A percentile compares a stretch with the other conserved stretches of the same genome.
Conservation (phyloP, 2,797 vertebrate genomes). For the Valencia hispanica region DNA sequence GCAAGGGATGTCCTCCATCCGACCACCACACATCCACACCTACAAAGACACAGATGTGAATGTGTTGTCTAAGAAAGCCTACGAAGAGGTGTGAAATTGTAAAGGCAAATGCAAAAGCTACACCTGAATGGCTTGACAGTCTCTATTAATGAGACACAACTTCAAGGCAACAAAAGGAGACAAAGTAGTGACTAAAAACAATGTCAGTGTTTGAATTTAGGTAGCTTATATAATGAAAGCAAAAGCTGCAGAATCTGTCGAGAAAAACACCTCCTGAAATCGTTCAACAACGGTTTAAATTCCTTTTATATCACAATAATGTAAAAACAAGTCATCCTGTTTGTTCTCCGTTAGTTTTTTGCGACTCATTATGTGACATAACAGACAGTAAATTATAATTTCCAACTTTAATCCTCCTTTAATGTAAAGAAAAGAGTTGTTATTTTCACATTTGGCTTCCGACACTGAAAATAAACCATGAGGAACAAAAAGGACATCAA, state of each 20-base stretch:
- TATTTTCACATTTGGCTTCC: slow-evolving; percentile 26
- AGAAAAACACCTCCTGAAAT: slow-evolving; percentile 8
- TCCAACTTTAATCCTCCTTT: slow-evolving; percentile 41
- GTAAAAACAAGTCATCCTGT: neutral
- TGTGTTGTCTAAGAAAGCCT: neutral
- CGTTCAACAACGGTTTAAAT: neutral
- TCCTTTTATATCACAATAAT: slow-evolving; percentile 15
- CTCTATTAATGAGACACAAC: neutral
- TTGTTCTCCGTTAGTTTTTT: slow-evolving; percentile 2
- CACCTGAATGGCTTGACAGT: neutral
- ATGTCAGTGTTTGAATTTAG: neutral
- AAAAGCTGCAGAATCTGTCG: neutral
- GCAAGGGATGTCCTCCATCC: slow-evolving; percentile 89
- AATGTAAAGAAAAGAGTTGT: slow-evolving; percentile 21
- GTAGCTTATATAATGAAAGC: neutral
- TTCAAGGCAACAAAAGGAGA: neutral
- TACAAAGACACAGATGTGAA: slow-evolving; percentile 53
- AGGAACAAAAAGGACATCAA: slow-evolving; percentile 13
- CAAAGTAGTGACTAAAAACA: neutral
- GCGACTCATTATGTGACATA: slow-evolving; percentile 15
- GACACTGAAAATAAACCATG: slow-evolving; percentile 31
- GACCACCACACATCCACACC: slow-evolving; percentile 99
- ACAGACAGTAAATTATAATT: slow-evolving; percentile 21
- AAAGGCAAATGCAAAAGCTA: slow-evolving; percentile 6
- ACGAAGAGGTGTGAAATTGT: slow-evolving; percentile 5